Evolutionary conservation across 1,140 invertebrate genomes (phyloP).

Genomic region (Zaprionus nigranus): DNA sequence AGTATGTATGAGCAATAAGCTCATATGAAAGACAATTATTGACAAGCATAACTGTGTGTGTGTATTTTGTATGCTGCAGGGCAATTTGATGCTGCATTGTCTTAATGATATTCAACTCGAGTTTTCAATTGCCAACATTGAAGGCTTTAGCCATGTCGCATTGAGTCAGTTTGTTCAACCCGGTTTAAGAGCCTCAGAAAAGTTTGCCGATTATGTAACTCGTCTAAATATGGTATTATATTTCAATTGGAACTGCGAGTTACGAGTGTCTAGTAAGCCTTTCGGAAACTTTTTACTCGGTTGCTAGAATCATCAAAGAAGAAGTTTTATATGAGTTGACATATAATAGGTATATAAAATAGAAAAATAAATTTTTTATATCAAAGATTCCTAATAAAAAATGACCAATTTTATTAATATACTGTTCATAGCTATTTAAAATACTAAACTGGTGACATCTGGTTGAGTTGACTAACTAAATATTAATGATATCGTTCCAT

Average conservation of each 20-base stretch:
- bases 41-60: conserved; percentile 18
- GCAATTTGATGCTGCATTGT: conserved; percentile 70
- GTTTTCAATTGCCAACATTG: conserved; percentile 60
- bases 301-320: no score
- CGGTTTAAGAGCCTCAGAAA: conserved; percentile 21
- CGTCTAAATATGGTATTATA: background rate
- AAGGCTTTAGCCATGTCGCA: conserved; percentile 45
- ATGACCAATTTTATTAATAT: no score
- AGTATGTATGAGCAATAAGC: conserved; percentile 33
- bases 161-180: conserved; percentile 26
- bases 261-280: background rate
- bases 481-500: no score
- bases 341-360: no score
- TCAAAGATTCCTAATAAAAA: no score
- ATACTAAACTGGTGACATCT: no score
- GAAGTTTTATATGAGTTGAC: no score
- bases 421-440: no score
- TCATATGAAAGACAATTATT: conserved; percentile 61
- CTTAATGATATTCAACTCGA: conserved; percentile 60
- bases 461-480: no score
- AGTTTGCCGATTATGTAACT: conserved; percentile 44
- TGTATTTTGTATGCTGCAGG: conserved; percentile 49
- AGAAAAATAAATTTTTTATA: no score
- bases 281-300: background rate
- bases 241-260: background rate